Evolutionary conservation across 1,140 invertebrate genomes (phyloP).

Genomic region (Spodoptera litura): DNA sequence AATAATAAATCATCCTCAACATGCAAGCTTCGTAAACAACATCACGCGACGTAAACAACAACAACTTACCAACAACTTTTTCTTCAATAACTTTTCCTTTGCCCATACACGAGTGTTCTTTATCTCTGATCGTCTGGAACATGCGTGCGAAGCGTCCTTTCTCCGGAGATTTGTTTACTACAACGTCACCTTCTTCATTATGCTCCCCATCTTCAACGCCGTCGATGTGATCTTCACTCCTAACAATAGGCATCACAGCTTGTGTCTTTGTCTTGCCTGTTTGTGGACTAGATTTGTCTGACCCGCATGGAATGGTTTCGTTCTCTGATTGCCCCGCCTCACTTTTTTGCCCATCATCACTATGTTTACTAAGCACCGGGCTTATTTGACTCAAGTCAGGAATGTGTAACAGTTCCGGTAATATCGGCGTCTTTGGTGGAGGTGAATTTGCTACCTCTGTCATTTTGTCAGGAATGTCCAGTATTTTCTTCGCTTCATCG

Average conservation of each 20-base stretch:
- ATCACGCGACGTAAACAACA: too few relatives aligned
- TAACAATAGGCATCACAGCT: conserved; percentile 82
- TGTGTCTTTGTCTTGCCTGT: conserved; percentile 79
- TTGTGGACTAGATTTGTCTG: conserved; percentile 81
- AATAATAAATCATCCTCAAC: too few relatives aligned
- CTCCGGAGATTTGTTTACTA: conserved; percentile 74
- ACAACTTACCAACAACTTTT: conserved; percentile 67
- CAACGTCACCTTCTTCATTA: conserved; percentile 73
- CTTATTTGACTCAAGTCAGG: conserved; percentile 80
- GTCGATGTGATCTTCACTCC: conserved; percentile 79
- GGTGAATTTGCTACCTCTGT: conserved; percentile 73
- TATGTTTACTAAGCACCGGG: conserved; percentile 78
- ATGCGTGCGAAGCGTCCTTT: conserved; percentile 81
- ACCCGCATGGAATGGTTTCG: conserved; percentile 82
- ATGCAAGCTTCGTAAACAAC: too few relatives aligned
- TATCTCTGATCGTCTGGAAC: conserved; percentile 79
- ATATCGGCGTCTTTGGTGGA: conserved; percentile 76
- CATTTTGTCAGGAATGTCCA: conserved; percentile 72
- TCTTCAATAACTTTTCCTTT: conserved; percentile 83
- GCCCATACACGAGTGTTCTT: conserved; percentile 83
- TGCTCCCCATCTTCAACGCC: conserved; percentile 60
- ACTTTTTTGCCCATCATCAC: conserved; percentile 81
- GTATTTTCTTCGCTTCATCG: conserved; percentile 66
- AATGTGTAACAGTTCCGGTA: conserved; percentile 75
- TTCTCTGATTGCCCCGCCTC: conserved; percentile 80